These are phyloP conservation scores for Lycia hirtaria DNA, from an alignment of 2,888 invertebrate genomes.

Conservation along the genomic window DNA sequence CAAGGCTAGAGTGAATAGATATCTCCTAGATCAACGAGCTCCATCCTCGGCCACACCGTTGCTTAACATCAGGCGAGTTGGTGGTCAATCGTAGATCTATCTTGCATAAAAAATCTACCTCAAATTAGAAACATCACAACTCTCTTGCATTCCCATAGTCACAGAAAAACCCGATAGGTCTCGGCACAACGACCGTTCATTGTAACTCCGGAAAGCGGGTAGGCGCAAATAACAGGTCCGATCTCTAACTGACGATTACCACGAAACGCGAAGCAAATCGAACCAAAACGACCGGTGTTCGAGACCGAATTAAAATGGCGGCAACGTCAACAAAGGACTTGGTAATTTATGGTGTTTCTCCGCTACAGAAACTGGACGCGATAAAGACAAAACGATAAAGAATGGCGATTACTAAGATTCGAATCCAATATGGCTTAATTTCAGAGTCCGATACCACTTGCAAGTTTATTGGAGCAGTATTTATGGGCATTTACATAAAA, in stretches of 20 bases:
- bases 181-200: constrained; percentile 8
- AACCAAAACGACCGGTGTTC: constrained; percentile 51
- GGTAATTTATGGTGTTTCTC: constrained; percentile 53
- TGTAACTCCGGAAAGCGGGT: constrained; percentile 27
- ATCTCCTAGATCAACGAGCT: no score
- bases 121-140: no score
- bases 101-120: no score
- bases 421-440: constrained; percentile 31
- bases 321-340: constrained; percentile 57
- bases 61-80: no score
- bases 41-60: no score
- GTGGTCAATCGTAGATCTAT: no score
- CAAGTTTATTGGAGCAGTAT: constrained; percentile 8
- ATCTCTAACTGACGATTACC: constrained; percentile 43
- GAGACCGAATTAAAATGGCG: constrained; percentile 65
- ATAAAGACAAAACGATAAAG: constrained; percentile 49
- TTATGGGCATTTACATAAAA: not conserved
- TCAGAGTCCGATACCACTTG: constrained; percentile 33
- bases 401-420: constrained; percentile 43
- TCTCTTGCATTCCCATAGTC: not conserved
- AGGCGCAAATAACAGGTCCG: constrained; percentile 59
- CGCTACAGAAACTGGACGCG: constrained; percentile 46
- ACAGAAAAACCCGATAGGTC: constrained; percentile 2
- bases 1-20: no score
- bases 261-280: constrained; percentile 43